phyloP scores from a whole-genome alignment of 2,888 invertebrate genomes.

The Halictus quadricinctus region DNA sequence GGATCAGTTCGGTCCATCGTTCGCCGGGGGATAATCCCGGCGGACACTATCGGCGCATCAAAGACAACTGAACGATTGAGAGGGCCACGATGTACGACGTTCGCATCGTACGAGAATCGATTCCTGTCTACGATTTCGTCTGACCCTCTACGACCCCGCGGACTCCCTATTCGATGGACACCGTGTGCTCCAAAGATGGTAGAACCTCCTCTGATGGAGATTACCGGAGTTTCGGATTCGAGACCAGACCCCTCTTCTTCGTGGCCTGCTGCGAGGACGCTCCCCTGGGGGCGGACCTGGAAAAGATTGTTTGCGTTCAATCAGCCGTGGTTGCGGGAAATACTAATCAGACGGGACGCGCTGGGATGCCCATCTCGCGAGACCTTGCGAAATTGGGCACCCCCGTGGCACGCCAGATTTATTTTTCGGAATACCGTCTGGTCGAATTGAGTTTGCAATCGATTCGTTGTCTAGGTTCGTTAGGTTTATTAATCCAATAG shows the following conservation, averaged over 20 bases:
- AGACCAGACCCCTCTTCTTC: neutral
- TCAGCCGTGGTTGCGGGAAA: neutral
- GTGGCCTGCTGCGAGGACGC: neutral
- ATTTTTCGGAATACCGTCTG: neutral
- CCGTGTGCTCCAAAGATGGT: neutral
- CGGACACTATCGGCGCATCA: slow-evolving; percentile 33
- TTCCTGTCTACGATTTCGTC: neutral
- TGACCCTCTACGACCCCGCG: neutral
- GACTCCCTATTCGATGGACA: neutral
- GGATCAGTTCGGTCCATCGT: neutral
- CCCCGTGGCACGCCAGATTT: neutral
- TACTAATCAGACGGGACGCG: neutral
- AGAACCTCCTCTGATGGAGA: neutral
- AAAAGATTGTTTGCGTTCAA: slow-evolving; percentile 35
- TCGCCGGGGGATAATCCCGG: neutral
- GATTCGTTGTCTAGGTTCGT: neutral
- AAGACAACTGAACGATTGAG: slow-evolving; percentile 28
- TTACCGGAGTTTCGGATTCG: slow-evolving; percentile 14
- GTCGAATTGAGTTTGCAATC: neutral
- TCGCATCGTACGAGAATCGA: slow-evolving; percentile 30
- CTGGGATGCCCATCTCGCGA: neutral
- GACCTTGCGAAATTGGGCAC: neutral
- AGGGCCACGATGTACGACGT: slow-evolving; percentile 8
- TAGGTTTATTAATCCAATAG: no score
- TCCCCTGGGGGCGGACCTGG: slow-evolving; percentile 9